Base-by-base conservation (phyloP, 2,797 vertebrate genomes). In the Loris lydekkerianus region DNA sequence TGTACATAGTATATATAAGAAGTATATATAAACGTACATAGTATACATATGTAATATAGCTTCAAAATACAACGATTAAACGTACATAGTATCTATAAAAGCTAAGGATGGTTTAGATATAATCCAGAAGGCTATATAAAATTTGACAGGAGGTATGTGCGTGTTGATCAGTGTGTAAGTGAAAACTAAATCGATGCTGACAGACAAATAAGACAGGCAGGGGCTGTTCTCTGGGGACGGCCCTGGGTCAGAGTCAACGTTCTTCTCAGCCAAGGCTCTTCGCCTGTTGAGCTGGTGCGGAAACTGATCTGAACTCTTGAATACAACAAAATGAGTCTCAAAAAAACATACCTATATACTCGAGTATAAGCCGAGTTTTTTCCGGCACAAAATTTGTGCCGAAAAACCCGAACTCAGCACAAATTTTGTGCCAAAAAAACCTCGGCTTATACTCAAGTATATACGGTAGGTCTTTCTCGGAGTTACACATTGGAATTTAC, bases 181-280 rank as follows among this genome's bases (percentile, higher is more conserved):
- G 34, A 56, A 53, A 85, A 77, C 17, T 14, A 27, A 31, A 60
- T 90, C 20, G 4, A 2, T 31, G 0, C 43, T 77, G 37, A 18
- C 29, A 7, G 40, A 11, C 70, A 29, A 49, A 31, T 43, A 9
- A 6, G 65, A 49, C 23, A 7, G 31, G 0, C 34, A 21, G 56
- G 15, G 13, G 5, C 75, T 11, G 0, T 60, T 14, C 5, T 5
- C 14, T 7, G 3, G 29, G 60, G 17, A n/a, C 15, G 4, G 2
- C 60, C 5, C 0, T 1, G 40, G n/a, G 31, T 80, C 43, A 1
- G 1, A 67, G 10, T 29, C 61, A 53, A 0, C 18, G 11, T 21
- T 63, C 61, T 2, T 76, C 31, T 76, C 31, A 1, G 4, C 78
- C 23, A 31, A 4, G 11, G 5, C 73, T 75, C 18, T 40, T 86